phyloP scores from a whole-genome alignment of 2,888 invertebrate genomes.

The Ormyrus rosae region DNA sequence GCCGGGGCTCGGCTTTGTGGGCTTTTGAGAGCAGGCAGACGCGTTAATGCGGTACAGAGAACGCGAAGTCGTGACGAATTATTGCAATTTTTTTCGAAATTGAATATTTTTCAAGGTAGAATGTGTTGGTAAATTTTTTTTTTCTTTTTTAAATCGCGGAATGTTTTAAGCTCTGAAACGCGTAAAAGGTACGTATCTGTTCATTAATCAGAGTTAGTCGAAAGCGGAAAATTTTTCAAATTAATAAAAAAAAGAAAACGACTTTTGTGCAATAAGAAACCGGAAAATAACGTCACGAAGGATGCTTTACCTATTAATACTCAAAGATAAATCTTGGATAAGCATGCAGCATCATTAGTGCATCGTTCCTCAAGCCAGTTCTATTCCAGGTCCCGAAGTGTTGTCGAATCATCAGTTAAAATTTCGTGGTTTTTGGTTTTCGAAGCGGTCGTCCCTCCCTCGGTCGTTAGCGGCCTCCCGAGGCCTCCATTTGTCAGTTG shows the following conservation, averaged over 20 bases:
- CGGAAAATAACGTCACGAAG: neutral
- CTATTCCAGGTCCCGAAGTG: slow-evolving; percentile 16
- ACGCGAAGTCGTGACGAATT: no score
- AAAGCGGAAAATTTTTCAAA: slow-evolving; percentile 12
- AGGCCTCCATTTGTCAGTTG: slow-evolving; percentile 43
- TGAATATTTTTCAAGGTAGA: no score
- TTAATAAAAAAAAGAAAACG: neutral
- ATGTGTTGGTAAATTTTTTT: no score
- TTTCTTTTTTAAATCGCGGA: no score
- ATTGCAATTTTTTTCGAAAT: no score
- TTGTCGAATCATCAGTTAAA: slow-evolving; percentile 54
- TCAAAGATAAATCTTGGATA: slow-evolving; percentile 8
- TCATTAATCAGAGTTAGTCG: slow-evolving; percentile 7
- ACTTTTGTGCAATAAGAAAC: neutral
- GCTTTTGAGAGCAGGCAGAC: no score
- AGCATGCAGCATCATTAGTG: neutral
- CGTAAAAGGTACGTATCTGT: neutral
- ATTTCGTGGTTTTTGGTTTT: slow-evolving; percentile 46
- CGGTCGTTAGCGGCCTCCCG: slow-evolving; percentile 14
- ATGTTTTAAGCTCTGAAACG: no score
- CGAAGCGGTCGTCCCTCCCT: neutral
- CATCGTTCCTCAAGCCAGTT: slow-evolving; percentile 14
- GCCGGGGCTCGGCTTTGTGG: no score
- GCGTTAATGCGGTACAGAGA: no score
- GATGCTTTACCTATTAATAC: slow-evolving; percentile 25